A percentile compares a stretch with the other conserved stretches of the same genome.
phyloP scores from a whole-genome alignment of 2,888 invertebrate species.

The Ptychoptera albimana region DNA sequence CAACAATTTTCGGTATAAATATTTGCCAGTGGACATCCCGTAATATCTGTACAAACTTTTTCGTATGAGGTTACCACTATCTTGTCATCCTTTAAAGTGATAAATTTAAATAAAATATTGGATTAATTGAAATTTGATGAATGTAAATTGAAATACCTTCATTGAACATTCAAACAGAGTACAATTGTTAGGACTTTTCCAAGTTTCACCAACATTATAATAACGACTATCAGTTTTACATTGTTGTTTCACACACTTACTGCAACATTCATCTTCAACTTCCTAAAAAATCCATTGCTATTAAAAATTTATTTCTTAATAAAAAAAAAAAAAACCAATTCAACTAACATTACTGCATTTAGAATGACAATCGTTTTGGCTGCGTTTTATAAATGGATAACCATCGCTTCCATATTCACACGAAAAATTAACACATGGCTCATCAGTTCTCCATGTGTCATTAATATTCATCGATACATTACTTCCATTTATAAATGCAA shows the following conservation, averaged over 20 bases:
- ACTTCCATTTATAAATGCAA: constrained; percentile 12
- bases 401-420: constrained; percentile 19
- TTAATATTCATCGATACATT: constrained; percentile 18
- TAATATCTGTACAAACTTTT: constrained; percentile 22
- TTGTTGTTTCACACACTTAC: constrained; percentile 25
- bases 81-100: neutral
- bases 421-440: constrained; percentile 21
- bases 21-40: constrained; percentile 18
- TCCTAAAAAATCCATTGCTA: constrained; percentile 16
- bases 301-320: neutral
- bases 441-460: constrained; percentile 21
- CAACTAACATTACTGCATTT: constrained; percentile 24
- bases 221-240: constrained; percentile 22
- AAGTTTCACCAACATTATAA: constrained; percentile 23
- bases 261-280: constrained; percentile 26
- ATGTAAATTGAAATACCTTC: neutral
- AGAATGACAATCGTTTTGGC: constrained; percentile 20
- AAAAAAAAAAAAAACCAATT: neutral
- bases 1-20: constrained; percentile 23
- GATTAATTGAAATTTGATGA: neutral
- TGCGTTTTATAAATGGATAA: constrained; percentile 13
- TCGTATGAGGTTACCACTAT: constrained; percentile 22
- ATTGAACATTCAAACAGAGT: constrained; percentile 22
- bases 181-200: constrained; percentile 25
- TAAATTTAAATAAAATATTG: neutral